Evolutionary conservation across 1,140 invertebrate species (phyloP).

Genomic region (Linepithema humile): DNA sequence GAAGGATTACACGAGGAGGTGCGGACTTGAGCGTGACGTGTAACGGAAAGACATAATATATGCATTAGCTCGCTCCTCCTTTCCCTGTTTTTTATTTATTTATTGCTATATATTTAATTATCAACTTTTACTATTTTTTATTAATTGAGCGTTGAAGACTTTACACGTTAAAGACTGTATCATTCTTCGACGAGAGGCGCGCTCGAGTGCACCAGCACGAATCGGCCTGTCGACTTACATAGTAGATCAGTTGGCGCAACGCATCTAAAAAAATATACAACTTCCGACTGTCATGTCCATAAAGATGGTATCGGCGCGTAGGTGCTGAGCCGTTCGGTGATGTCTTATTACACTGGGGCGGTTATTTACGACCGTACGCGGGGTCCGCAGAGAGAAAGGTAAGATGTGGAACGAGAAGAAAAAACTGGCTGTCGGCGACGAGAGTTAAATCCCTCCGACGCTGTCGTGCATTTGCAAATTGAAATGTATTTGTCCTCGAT

Average conservation of each 20-base stretch:
- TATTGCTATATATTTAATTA: constrained; percentile 18
- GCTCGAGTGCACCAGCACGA: constrained; percentile 1
- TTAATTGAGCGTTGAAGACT: background rate
- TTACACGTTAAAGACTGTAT: background rate
- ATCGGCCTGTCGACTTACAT: background rate
- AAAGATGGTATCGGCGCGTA: constrained; percentile 78
- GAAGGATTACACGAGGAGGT: constrained; percentile 47
- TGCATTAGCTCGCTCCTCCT: background rate
- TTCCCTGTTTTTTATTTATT: background rate
- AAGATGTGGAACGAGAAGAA: constrained; percentile 40
- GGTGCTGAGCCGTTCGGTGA: constrained; percentile 74
- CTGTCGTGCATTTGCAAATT: background rate
- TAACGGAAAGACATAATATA: background rate
- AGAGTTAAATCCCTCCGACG: background rate
- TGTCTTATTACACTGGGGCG: constrained; percentile 77
- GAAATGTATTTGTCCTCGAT: background rate
- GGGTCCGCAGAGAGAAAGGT: constrained; percentile 59
- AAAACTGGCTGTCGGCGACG: background rate
- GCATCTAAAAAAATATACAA: constrained; percentile 60
- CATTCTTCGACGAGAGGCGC: background rate
- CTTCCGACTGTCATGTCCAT: constrained; percentile 76
- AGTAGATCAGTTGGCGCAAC: background rate
- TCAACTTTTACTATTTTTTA: background rate
- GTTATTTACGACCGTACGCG: constrained; percentile 76
- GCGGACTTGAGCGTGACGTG: constrained; percentile 16